A percentile compares a stretch with the other conserved stretches of the same genome.
phyloP scores from a whole-genome alignment of 2,113 vertebrate genomes.

The Muntiacus reevesi region DNA sequence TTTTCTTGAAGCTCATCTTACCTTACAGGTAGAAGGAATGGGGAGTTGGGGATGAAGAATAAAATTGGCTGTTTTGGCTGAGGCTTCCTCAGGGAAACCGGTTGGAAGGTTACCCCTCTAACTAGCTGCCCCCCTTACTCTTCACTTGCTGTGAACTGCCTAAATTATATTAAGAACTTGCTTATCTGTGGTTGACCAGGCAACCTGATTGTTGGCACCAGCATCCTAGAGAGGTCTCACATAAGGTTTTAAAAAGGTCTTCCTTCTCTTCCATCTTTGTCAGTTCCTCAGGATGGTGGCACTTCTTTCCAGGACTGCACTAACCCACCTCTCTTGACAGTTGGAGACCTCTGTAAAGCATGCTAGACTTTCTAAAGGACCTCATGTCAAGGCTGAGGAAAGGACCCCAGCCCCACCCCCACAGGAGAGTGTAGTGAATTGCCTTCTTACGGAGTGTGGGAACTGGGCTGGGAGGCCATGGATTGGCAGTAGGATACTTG shows the following conservation, averaged over 20 bases:
- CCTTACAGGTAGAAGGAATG: not conserved
- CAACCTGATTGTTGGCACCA: not conserved
- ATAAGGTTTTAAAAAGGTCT: not conserved
- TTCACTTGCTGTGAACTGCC: not conserved
- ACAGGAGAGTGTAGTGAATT: not conserved
- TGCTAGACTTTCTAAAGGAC: not conserved
- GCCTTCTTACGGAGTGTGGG: not conserved
- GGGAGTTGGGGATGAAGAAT: not conserved
- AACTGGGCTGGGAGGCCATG: not conserved
- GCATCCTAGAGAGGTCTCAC: not conserved
- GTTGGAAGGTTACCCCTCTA: not conserved
- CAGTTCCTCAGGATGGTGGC: not conserved
- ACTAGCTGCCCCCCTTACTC: not conserved
- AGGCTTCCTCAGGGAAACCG: not conserved
- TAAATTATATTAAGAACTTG: conserved; percentile 10
- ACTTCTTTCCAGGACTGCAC: not conserved
- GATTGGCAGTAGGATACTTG: not conserved
- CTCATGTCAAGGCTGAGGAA: not conserved
- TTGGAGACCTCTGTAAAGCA: conserved; percentile 23
- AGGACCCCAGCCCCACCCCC: not conserved
- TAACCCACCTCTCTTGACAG: not conserved
- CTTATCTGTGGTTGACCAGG: not conserved
- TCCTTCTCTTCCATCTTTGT: not conserved
- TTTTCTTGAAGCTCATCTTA: not conserved
- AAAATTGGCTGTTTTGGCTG: not conserved